Evolutionary conservation across 2,888 invertebrate species (phyloP).

Genomic region (Tachina grossa): DNA sequence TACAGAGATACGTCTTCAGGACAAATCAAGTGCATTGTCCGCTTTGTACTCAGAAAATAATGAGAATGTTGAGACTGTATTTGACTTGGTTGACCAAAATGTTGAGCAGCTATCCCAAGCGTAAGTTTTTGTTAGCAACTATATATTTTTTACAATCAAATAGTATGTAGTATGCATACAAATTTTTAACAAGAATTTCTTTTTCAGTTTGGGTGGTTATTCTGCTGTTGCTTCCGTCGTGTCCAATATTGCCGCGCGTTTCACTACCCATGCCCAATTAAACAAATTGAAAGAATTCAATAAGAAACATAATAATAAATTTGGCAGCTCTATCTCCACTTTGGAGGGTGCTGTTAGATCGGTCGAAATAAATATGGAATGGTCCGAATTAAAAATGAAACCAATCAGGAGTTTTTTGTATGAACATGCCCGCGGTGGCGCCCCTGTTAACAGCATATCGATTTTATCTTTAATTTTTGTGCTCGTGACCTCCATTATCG

Average conservation of each 20-base stretch:
- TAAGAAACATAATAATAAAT: conserved; percentile 73
- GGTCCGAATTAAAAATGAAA: conserved; percentile 76
- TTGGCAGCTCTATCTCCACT: conserved; percentile 76
- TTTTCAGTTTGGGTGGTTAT: conserved; percentile 78
- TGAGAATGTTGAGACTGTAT: conserved; percentile 84
- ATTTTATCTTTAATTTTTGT: conserved; percentile 73
- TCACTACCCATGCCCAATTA: conserved; percentile 78
- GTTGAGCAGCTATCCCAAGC: conserved; percentile 74
- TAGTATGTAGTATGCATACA: background rate
- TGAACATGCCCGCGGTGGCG: conserved; percentile 70
- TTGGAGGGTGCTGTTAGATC: conserved; percentile 76
- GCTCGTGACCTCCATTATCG: conserved; percentile 71
- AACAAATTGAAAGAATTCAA: conserved; percentile 76
- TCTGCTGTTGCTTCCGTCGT: conserved; percentile 78
- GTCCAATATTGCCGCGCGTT: conserved; percentile 79
- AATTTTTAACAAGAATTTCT: conserved; percentile 8
- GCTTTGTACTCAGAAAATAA: conserved; percentile 84
- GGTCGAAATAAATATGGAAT: conserved; percentile 77
- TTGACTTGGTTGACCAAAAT: conserved; percentile 83
- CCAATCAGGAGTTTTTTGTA: conserved; percentile 76
- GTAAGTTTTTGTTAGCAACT: conserved; percentile 75
- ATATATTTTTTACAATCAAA: no score
- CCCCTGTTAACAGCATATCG: conserved; percentile 73
- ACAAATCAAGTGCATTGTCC: conserved; percentile 79
- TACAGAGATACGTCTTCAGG: conserved; percentile 80